Evolutionary conservation across 2,888 invertebrate genomes (phyloP).

Genomic region (Tetranychus piercei): DNA sequence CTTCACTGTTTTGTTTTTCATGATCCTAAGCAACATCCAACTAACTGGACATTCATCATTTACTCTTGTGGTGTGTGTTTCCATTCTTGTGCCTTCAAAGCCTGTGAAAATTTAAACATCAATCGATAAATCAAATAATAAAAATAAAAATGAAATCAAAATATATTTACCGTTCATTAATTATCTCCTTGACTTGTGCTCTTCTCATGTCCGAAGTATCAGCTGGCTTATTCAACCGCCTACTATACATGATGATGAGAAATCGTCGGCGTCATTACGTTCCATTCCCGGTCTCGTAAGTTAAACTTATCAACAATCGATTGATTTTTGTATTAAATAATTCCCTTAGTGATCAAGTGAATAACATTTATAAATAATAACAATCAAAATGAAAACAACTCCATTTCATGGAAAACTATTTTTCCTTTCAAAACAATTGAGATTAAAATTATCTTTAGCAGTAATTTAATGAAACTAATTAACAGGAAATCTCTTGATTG

Average conservation of each 20-base stretch:
- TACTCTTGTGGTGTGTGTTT: not conserved
- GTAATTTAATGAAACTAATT: too few relatives aligned
- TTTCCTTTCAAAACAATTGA: not conserved
- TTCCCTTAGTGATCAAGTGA: not conserved
- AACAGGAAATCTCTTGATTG: too few relatives aligned
- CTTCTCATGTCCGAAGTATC: not conserved
- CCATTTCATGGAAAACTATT: not conserved
- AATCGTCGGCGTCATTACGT: constrained; percentile 8
- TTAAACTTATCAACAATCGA: not conserved
- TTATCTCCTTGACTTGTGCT: not conserved
- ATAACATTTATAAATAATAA: not conserved
- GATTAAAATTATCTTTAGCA: not conserved
- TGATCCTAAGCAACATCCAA: too few relatives aligned
- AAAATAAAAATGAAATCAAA: not conserved
- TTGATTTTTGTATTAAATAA: not conserved
- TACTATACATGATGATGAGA: constrained; percentile 5
- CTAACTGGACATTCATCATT: not conserved
- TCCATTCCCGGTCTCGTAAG: not conserved
- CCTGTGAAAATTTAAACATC: not conserved
- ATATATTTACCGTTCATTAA: not conserved
- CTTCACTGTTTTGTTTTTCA: too few relatives aligned
- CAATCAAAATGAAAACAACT: too few relatives aligned
- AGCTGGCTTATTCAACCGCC: not conserved
- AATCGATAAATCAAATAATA: not conserved
- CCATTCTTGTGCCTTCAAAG: not conserved